Conservation (phyloP, 2,113 vertebrate genomes). For the Pituophis catenifer region DNA sequence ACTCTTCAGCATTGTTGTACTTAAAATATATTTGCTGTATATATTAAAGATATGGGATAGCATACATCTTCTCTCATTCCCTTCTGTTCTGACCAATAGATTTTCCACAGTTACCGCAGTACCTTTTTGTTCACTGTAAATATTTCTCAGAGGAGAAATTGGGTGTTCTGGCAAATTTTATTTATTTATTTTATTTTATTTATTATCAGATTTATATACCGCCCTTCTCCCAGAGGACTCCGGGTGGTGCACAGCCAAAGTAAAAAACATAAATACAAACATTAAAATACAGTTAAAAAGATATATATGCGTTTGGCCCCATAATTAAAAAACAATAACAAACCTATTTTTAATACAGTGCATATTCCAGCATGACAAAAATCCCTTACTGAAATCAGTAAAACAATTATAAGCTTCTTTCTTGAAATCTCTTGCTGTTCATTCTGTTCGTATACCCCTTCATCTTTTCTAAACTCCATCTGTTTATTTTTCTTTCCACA, state of each 20-base stretch:
- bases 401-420: background rate
- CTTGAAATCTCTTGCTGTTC: background rate
- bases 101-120: background rate
- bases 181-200: too few relatives aligned
- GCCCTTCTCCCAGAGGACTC: too few relatives aligned
- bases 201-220: too few relatives aligned
- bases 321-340: too few relatives aligned
- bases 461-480: background rate
- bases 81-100: background rate
- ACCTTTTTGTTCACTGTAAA: background rate
- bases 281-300: too few relatives aligned
- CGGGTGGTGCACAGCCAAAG: too few relatives aligned
- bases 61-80: background rate
- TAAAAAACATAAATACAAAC: too few relatives aligned
- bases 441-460: background rate
- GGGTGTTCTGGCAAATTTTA: background rate
- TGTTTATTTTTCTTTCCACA: background rate
- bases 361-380: background rate
- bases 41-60: background rate
- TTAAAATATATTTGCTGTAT: background rate
- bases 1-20: background rate
- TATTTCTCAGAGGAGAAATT: background rate
- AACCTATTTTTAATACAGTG: background rate
- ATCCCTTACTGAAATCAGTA: background rate
- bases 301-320: too few relatives aligned